Conservation (phyloP, 2,888 invertebrate species). For the Pocota personata region DNA sequence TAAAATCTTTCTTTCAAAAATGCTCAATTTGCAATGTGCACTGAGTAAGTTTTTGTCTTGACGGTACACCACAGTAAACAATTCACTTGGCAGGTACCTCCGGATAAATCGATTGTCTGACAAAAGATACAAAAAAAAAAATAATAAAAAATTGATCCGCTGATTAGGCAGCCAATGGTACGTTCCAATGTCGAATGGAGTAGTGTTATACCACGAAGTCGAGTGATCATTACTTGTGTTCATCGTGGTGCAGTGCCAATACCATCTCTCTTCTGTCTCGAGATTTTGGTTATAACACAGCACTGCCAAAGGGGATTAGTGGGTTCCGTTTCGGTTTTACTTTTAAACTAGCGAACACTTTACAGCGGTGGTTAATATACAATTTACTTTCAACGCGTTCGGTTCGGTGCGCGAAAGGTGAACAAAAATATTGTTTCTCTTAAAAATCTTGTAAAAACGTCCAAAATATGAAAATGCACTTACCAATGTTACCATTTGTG, state of each 20-base stretch:
- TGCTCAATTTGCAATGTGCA: slow-evolving; percentile 39
- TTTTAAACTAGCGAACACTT: slow-evolving; percentile 80
- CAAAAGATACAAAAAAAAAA: not conserved
- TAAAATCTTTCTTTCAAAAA: slow-evolving; percentile 33
- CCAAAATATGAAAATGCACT: slow-evolving; percentile 36
- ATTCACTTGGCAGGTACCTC: slow-evolving; percentile 51
- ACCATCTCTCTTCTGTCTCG: slow-evolving; percentile 39
- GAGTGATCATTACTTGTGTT: slow-evolving; percentile 45
- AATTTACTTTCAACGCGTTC: slow-evolving; percentile 80
- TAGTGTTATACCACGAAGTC: slow-evolving; percentile 38
- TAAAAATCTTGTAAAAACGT: slow-evolving; percentile 3
- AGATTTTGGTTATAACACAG: slow-evolving; percentile 55
- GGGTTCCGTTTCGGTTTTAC: slow-evolving; percentile 79
- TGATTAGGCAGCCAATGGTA: slow-evolving; percentile 50
- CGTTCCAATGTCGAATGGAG: slow-evolving; percentile 19
- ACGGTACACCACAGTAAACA: slow-evolving; percentile 4
- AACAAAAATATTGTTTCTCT: not conserved
- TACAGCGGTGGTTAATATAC: slow-evolving; percentile 79
- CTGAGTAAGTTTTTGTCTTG: slow-evolving; percentile 45
- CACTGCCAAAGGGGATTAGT: slow-evolving; percentile 46
- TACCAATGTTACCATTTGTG: slow-evolving; percentile 39
- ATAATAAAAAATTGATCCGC: slow-evolving; percentile 31
- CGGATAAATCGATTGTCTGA: not conserved
- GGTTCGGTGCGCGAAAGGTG: slow-evolving; percentile 74
- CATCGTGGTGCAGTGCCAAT: slow-evolving; percentile 30